phyloP scores from a whole-genome alignment of 2,888 invertebrate species.

The Agrochola lota region DNA sequence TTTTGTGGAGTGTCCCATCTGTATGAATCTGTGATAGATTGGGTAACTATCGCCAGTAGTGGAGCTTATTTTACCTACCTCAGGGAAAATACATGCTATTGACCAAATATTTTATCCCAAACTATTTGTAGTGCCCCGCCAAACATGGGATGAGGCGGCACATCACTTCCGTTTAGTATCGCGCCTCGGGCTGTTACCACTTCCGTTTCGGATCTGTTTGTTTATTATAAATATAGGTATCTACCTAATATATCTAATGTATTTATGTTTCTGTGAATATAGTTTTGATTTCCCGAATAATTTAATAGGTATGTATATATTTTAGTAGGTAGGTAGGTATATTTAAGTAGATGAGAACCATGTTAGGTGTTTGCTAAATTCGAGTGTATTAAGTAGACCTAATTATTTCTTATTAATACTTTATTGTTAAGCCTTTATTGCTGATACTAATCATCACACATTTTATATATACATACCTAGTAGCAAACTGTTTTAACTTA shows the following conservation, averaged over 20 bases:
- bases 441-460: too few species aligned
- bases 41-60: too few species aligned
- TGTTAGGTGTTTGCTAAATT: background rate
- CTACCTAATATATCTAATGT: background rate
- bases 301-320: too few species aligned
- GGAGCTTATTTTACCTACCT: background rate
- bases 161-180: conserved; percentile 72
- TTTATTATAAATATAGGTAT: conserved; percentile 27
- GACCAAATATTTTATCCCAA: conserved; percentile 24
- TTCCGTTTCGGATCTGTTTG: conserved; percentile 71
- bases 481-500: too few species aligned
- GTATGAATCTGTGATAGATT: too few species aligned
- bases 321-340: too few species aligned
- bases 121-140: conserved; percentile 37
- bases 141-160: conserved; percentile 22
- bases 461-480: too few species aligned
- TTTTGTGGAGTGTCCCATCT: too few species aligned
- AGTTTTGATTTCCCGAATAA: background rate
- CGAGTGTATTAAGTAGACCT: background rate
- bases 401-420: too few species aligned
- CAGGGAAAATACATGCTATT: background rate
- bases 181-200: conserved; percentile 74
- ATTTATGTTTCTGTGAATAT: background rate
- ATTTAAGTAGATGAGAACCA: background rate
- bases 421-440: too few species aligned